Conservation (phyloP, 2,888 invertebrate species). For the Buathra laborator region DNA sequence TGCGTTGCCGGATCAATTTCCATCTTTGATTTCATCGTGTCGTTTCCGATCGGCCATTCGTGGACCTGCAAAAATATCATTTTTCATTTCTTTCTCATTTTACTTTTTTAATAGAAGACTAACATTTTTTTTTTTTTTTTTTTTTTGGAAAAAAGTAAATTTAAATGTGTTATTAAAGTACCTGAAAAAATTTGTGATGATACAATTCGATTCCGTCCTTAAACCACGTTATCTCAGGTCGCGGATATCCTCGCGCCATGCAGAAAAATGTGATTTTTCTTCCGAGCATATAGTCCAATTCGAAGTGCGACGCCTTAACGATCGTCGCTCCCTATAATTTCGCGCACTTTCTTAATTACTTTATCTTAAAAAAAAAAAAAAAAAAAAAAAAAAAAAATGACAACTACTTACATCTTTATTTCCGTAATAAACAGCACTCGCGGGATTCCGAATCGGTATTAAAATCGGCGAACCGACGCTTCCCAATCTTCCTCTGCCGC, state of each 20-base stretch:
- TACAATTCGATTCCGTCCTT: constrained; percentile 92
- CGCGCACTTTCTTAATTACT: background rate
- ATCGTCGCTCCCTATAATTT: constrained; percentile 89
- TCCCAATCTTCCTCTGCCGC: constrained; percentile 85
- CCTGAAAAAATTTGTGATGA: constrained; percentile 90
- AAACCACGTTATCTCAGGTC: constrained; percentile 92
- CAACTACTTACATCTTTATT: constrained; percentile 88
- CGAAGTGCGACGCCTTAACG: constrained; percentile 90
- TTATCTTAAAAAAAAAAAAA: background rate
- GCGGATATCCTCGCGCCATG: constrained; percentile 90
- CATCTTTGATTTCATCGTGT: constrained; percentile 90
- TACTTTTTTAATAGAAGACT: background rate
- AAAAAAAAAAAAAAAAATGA: background rate
- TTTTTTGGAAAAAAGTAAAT: background rate
- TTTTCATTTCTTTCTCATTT: constrained; percentile 1
- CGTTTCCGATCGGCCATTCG: constrained; percentile 89
- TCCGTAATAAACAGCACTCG: constrained; percentile 88
- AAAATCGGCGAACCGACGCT: constrained; percentile 87
- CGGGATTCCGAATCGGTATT: constrained; percentile 87
- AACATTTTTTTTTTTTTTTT: constrained; percentile 13
- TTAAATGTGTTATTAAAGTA: constrained; percentile 76
- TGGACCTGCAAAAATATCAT: constrained; percentile 85
- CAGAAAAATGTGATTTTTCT: constrained; percentile 92
- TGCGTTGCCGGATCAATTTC: constrained; percentile 91
- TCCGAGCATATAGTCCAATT: constrained; percentile 90